Base-by-base conservation (phyloP, 2,113 vertebrate genomes). In the Tragelaphus scriptus region DNA sequence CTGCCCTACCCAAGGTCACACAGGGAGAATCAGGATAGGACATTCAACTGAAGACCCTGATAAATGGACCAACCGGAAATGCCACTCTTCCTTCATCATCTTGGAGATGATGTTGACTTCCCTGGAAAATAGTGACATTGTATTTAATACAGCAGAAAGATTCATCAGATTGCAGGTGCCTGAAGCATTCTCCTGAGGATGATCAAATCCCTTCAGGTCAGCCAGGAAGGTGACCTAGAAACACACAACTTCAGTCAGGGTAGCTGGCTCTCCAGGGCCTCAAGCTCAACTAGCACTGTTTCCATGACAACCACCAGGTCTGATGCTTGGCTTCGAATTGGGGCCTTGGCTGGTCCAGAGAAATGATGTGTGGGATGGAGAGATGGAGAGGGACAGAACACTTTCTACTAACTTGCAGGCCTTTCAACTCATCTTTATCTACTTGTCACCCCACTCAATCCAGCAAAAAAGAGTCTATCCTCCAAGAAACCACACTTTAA, bases 221-320 rank as follows among this genome's bases (percentile, higher is more conserved):
- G 65, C 65, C 30, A 95, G 84, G 23, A 95, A 97, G 49, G 56
- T 97, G 68, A 96, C 77, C 61, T 49, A 56, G 86, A 96, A 94
- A 87, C 40, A 87, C 25, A 93, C 6, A 85, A n/a, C 56, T 96
- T 56, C 36, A 56, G 40, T 81, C 12, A 85, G 25, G 65, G 47
- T n/a, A 88, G 88, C 63, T 80, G 51, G 53, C 49, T 94, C 55
- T 92, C 61, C 30, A 19, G 25, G 77, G 28, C 40, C 82, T 94
- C 49, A 47, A 63, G 75, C 26, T 88, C 65, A 86, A 26, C 5
- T 26, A 75, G 7, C 21, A 51, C 63, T 44, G 53, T 93, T 95
- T 91, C 88, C 56, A 93, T 71, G 32, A 82, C 44, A 96, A 97
- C 91, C 21, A 71, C n/a, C 5, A 82, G 56, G 32, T 56, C 55